A percentile compares a stretch with the other conserved stretches of the same genome.
These are phyloP conservation scores for Phataginus tetradactyla DNA, from an alignment of 2,797 vertebrate species.

Conservation along the genomic window DNA sequence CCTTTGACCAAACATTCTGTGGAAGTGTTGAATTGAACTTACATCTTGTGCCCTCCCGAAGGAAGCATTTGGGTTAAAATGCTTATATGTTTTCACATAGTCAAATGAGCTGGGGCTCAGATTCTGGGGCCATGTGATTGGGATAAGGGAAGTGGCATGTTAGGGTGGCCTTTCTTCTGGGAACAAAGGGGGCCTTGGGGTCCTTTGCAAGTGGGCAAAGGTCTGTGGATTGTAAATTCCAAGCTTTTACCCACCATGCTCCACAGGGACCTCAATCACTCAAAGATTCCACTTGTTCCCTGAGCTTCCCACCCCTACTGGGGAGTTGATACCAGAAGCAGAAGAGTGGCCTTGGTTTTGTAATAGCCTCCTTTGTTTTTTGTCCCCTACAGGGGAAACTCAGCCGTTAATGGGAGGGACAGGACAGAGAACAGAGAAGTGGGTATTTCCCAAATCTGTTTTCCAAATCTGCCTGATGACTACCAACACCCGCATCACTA, in stretches of 20 bases:
- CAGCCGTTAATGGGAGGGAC: neutral
- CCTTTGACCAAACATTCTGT: conserved; percentile 63
- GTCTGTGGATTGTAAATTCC: neutral
- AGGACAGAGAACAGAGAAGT: neutral
- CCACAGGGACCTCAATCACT: neutral
- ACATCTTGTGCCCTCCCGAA: conserved; percentile 48
- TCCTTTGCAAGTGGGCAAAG: neutral
- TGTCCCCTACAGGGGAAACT: neutral
- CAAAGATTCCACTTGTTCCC: conserved; percentile 20
- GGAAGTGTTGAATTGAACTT: conserved; percentile 59
- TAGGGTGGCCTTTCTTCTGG: neutral
- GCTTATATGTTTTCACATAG: conserved; percentile 4
- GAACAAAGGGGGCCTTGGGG: neutral
- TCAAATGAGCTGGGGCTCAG: neutral
- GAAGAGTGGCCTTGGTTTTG: neutral
- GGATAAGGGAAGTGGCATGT: neutral
- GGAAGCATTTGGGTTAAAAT: conserved; percentile 47
- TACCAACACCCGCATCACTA: neutral
- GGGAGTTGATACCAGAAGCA: neutral
- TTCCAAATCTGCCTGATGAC: neutral
- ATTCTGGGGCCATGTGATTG: neutral
- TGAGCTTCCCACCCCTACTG: neutral
- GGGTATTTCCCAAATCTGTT: neutral
- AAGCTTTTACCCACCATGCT: too few relatives aligned
- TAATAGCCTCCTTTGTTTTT: neutral